Conservation (phyloP, 1,140 invertebrate genomes). For the Physella acuta region DNA sequence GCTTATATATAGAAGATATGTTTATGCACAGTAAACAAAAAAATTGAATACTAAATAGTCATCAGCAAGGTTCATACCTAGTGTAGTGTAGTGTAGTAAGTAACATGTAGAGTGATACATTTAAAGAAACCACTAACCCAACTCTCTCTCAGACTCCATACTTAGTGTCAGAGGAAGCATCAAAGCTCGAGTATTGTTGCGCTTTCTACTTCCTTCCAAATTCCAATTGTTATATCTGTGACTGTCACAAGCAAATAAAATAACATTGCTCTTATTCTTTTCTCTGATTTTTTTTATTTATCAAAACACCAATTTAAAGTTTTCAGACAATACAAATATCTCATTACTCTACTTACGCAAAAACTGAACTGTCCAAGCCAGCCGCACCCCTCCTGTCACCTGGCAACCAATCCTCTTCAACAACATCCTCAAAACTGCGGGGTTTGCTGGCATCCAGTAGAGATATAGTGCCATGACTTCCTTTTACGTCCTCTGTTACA, state of each 20-base stretch:
- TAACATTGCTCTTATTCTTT: no score
- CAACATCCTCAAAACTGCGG: slow-evolving; percentile 61
- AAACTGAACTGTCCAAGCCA: slow-evolving; percentile 73
- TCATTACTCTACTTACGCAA: slow-evolving; percentile 56
- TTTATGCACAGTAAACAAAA: no score
- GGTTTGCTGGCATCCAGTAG: slow-evolving; percentile 50
- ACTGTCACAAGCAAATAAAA: no score
- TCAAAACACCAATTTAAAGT: no score
- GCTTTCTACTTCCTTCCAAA: slow-evolving; percentile 6
- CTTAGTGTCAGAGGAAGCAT: neutral
- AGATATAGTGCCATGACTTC: slow-evolving; percentile 8
- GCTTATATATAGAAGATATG: no score
- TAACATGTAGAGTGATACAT: no score
- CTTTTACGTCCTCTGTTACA: slow-evolving; percentile 4
- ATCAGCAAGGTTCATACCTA: no score
- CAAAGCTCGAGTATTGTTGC: neutral
- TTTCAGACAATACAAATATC: no score
- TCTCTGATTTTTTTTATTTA: no score
- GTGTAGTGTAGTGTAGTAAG: no score
- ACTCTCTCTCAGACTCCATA: neutral
- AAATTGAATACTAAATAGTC: no score
- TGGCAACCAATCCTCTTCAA: slow-evolving; percentile 68
- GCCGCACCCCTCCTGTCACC: slow-evolving; percentile 74
- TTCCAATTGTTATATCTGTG: slow-evolving; percentile 13
- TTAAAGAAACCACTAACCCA: neutral